phyloP scores from a whole-genome alignment of 2,113 vertebrate species.

The Pelodiscus sinensis region DNA sequence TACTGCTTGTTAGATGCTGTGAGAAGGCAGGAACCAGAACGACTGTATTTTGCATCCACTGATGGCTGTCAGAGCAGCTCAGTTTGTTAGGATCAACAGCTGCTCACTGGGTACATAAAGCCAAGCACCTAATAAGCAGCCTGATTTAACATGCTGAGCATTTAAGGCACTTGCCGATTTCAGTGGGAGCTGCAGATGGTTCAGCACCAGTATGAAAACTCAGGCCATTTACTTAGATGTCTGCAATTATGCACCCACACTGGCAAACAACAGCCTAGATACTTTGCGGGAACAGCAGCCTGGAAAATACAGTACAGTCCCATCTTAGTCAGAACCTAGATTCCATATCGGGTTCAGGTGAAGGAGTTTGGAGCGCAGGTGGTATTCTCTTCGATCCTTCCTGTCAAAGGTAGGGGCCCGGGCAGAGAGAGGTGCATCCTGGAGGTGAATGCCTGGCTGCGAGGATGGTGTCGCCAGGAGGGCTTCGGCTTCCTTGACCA shows the following conservation, averaged over 20 bases:
- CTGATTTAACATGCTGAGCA: neutral
- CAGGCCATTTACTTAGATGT: conserved; percentile 41
- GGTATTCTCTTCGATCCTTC: no score
- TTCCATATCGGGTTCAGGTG: neutral
- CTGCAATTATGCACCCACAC: rapidly evolving
- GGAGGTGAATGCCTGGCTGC: no score
- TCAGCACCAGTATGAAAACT: neutral
- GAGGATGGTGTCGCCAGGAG: no score
- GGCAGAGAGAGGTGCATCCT: no score
- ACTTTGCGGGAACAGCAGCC: neutral
- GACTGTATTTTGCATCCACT: rapidly evolving
- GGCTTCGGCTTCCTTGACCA: no score
- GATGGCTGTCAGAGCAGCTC: neutral
- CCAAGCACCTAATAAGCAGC: neutral
- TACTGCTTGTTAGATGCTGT: rapidly evolving
- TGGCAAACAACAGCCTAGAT: conserved; percentile 1
- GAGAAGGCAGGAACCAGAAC: neutral
- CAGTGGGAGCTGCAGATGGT: neutral
- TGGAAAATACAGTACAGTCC: rapidly evolving
- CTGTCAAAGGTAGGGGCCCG: no score
- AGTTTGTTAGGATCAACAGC: neutral
- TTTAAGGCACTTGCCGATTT: neutral
- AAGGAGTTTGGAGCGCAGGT: no score
- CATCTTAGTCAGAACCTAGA: neutral
- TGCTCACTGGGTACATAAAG: rapidly evolving